Conservation (phyloP, 1,140 invertebrate species). For the Psix sp. region DNA sequence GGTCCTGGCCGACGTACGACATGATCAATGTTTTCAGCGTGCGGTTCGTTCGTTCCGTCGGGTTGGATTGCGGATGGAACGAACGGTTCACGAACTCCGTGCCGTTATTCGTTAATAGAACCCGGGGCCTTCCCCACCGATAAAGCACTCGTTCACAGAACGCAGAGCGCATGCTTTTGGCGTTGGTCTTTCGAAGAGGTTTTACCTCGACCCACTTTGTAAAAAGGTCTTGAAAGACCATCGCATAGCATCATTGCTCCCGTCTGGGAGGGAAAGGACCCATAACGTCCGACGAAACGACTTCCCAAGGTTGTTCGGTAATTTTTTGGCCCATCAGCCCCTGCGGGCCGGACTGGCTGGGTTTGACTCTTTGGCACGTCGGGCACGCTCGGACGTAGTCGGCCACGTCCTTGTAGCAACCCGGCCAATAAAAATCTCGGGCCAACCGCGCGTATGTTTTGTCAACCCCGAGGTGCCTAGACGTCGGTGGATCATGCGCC, state of each 20-base stretch:
- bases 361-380: constrained; percentile 13
- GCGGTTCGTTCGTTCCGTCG: background rate
- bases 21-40: background rate
- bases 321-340: constrained; percentile 4
- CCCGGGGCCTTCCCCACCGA: constrained; percentile 18
- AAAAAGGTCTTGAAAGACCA: constrained; percentile 27
- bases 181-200: constrained; percentile 18
- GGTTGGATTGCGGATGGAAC: background rate
- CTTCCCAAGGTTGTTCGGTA: background rate
- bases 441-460: constrained; percentile 1
- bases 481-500: background rate
- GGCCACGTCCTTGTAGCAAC: constrained; percentile 1
- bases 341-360: background rate
- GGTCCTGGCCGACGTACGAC: background rate
- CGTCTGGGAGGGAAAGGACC: constrained; percentile 50
- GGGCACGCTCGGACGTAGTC: background rate
- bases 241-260: constrained; percentile 2
- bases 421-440: constrained; percentile 1
- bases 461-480: background rate
- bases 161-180: background rate
- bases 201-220: constrained; percentile 34
- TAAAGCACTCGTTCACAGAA: background rate
- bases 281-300: constrained; percentile 59
- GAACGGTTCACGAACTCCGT: constrained; percentile 3
- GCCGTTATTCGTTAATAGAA: constrained; percentile 50